Evolutionary conservation across 2,113 vertebrate species (phyloP).

Genomic region (Pachypanchax playfairii): DNA sequence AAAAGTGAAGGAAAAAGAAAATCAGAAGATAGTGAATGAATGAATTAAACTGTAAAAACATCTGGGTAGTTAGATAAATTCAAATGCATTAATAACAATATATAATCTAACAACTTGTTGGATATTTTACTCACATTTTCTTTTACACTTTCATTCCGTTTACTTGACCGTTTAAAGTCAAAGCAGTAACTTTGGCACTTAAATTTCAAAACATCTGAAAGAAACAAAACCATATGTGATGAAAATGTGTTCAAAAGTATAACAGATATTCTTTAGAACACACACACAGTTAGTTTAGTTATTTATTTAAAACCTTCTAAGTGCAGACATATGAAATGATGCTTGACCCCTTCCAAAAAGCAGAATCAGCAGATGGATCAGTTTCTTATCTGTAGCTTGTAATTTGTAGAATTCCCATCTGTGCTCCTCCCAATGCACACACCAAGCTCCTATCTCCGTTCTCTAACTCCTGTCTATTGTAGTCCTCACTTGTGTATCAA

Average conservation of each 20-base stretch:
- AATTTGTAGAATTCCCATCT: conserved; percentile 31
- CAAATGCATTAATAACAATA: background rate
- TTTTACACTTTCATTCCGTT: background rate
- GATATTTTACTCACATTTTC: too few relatives aligned
- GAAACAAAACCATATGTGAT: background rate
- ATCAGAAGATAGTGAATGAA: conserved; percentile 10
- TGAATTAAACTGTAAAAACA: conserved; percentile 20
- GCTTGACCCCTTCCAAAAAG: background rate
- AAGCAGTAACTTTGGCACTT: background rate
- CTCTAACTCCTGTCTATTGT: conserved; percentile 58
- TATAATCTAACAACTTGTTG: too few relatives aligned
- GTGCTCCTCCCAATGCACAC: conserved; percentile 20
- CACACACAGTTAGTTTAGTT: background rate
- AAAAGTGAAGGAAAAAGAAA: background rate
- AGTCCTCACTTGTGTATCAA: conserved; percentile 68
- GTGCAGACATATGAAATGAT: background rate
- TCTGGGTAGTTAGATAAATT: background rate
- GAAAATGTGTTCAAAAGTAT: background rate
- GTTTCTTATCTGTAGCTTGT: conserved; percentile 27
- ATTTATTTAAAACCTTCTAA: background rate
- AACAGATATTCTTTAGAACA: background rate
- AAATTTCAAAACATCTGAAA: background rate
- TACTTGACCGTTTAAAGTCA: background rate
- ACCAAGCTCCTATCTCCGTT: conserved; percentile 39
- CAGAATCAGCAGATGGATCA: conserved; percentile 10